Conservation (phyloP, 1,140 invertebrate species). For the Trachymyrmex septentrionalis region DNA sequence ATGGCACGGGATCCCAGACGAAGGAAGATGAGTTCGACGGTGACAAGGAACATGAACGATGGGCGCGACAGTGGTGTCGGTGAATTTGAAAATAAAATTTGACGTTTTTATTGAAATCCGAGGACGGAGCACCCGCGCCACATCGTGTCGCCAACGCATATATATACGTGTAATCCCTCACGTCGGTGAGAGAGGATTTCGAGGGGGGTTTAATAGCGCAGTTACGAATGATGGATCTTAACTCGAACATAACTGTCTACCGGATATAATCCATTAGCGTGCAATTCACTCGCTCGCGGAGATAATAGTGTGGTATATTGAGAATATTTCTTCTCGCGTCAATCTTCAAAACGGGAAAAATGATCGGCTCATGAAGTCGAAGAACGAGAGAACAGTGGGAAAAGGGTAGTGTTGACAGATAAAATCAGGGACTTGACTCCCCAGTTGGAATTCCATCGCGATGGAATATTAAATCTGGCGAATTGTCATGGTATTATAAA, state of each 20-base stretch:
- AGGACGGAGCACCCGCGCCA: conserved; percentile 52
- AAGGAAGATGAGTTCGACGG: conserved; percentile 48
- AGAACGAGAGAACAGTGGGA: conserved; percentile 19
- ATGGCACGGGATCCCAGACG: conserved; percentile 13
- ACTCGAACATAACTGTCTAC: conserved; percentile 33
- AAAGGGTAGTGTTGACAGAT: neutral
- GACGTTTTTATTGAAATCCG: conserved; percentile 79
- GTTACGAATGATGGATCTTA: conserved; percentile 71
- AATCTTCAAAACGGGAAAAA: neutral
- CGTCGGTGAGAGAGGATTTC: neutral
- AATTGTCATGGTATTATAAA: conserved; percentile 39
- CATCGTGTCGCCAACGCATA: conserved; percentile 41
- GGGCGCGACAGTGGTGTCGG: conserved; percentile 56
- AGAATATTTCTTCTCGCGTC: conserved; percentile 20
- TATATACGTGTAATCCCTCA: conserved; percentile 48
- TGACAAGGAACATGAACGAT: conserved; percentile 78
- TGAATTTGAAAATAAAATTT: conserved; percentile 80
- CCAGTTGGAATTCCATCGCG: conserved; percentile 2
- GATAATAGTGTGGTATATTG: conserved; percentile 27
- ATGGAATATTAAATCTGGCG: conserved; percentile 35
- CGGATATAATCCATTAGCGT: conserved; percentile 66
- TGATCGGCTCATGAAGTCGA: conserved; percentile 26
- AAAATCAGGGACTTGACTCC: neutral
- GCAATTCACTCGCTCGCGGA: conserved; percentile 30
- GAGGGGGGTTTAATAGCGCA: conserved; percentile 56